These are phyloP conservation scores for Neoscelio sp. DNA, from an alignment of 2,888 invertebrate species.

Conservation along the genomic window DNA sequence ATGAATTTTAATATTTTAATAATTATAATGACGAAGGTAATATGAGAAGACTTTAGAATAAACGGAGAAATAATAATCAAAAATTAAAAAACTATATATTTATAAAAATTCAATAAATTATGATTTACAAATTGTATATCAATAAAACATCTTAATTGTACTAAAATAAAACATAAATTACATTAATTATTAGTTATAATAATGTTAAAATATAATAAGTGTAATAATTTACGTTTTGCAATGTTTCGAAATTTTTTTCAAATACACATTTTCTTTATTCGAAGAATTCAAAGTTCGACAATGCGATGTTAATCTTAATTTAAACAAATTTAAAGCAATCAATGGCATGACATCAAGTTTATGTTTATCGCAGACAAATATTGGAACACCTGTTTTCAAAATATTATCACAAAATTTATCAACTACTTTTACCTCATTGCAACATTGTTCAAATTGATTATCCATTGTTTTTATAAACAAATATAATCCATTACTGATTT, in stretches of 20 bases:
- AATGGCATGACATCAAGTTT: not conserved
- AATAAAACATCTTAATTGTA: no score
- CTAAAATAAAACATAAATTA: no score
- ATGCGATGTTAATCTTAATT: not conserved
- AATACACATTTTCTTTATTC: not conserved
- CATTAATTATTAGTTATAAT: no score
- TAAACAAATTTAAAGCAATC: not conserved
- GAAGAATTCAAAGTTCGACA: not conserved
- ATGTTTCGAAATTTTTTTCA: constrained; percentile 8
- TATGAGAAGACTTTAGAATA: no score
- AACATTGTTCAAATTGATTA: not conserved
- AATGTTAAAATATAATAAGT: no score
- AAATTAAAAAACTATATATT: not conserved
- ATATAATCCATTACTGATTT: not conserved
- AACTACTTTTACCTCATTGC: not conserved
- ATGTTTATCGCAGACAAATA: not conserved
- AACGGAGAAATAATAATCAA: not conserved
- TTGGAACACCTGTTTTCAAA: not conserved
- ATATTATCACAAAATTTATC: constrained; percentile 5
- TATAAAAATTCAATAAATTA: not conserved
- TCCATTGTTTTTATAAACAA: not conserved
- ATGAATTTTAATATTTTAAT: no score
- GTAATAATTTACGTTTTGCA: not conserved
- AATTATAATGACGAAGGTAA: no score
- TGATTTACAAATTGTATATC: no score